Evolutionary conservation across 2,797 vertebrate genomes (phyloP).

Genomic region (Heliangelus exortis): DNA sequence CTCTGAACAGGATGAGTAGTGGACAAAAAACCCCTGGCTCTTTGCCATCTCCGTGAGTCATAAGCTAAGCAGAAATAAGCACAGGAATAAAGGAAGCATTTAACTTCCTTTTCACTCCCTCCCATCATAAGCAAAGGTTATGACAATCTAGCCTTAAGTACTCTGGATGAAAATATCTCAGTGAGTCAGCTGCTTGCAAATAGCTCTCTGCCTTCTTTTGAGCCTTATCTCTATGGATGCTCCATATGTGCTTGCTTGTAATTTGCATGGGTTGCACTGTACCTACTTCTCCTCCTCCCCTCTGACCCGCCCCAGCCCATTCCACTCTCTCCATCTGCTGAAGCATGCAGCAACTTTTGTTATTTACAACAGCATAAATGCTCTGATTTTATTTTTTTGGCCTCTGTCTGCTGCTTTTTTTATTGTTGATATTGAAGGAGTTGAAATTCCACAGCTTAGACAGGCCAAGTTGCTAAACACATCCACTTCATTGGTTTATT

Average conservation of each 20-base stretch:
- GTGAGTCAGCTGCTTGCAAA: conserved; percentile 35
- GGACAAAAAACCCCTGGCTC: neutral
- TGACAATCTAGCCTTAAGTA: neutral
- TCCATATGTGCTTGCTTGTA: neutral
- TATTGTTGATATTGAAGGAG: neutral
- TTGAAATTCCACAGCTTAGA: neutral
- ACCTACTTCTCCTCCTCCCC: rapidly evolving
- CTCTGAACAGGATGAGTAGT: neutral
- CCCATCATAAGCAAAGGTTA: neutral
- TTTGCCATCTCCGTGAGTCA: neutral
- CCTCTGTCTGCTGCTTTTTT: neutral
- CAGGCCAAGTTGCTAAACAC: conserved; percentile 42
- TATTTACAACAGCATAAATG: neutral
- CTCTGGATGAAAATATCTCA: neutral
- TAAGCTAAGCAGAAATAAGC: conserved; percentile 10
- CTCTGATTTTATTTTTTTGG: neutral
- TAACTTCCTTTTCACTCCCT: neutral
- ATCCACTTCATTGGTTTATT: conserved; percentile 6
- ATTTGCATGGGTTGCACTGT: neutral
- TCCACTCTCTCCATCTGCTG: neutral
- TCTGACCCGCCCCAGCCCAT: too few species aligned
- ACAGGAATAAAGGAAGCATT: neutral
- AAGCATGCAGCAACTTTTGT: neutral
- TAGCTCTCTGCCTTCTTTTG: neutral
- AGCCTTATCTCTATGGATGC: neutral